These are phyloP conservation scores for Nixonia krombeini DNA, from an alignment of 1,140 invertebrate species.

Conservation along the genomic window DNA sequence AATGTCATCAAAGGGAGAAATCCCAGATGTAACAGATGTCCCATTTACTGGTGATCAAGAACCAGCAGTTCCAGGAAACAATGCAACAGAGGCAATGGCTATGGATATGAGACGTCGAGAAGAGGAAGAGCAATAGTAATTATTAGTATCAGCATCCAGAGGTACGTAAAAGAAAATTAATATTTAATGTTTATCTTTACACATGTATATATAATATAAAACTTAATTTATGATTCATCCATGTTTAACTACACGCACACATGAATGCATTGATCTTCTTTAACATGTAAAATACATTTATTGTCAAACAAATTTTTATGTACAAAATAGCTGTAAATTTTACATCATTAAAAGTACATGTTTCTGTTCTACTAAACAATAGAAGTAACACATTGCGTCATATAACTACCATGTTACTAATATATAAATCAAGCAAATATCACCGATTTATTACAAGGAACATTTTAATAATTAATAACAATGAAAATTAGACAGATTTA, in stretches of 20 bases:
- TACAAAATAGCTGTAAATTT: neutral
- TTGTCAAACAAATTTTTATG: too few relatives aligned
- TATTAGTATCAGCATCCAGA: neutral
- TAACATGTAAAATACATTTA: conserved; percentile 16
- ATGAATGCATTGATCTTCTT: too few relatives aligned
- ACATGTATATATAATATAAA: too few relatives aligned
- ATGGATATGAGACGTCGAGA: conserved; percentile 53
- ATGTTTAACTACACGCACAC: too few relatives aligned
- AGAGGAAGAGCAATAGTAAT: conserved; percentile 8
- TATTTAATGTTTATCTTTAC: too few relatives aligned
- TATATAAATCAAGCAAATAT: too few relatives aligned
- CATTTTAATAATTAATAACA: too few relatives aligned
- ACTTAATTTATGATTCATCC: too few relatives aligned
- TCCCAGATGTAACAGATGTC: conserved; percentile 55
- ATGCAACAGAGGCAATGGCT: conserved; percentile 59
- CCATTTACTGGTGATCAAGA: conserved; percentile 49
- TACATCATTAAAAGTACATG: too few relatives aligned
- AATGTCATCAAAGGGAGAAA: conserved; percentile 45
- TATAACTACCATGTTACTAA: too few relatives aligned
- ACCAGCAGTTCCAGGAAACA: conserved; percentile 57
- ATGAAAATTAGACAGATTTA: too few relatives aligned
- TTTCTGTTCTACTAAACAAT: conserved; percentile 2
- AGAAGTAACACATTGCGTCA: neutral
- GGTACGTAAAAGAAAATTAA: neutral
- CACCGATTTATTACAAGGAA: too few relatives aligned